Evolutionary conservation across 2,797 vertebrate genomes (phyloP).

Genomic region (Myotis findleyi): DNA sequence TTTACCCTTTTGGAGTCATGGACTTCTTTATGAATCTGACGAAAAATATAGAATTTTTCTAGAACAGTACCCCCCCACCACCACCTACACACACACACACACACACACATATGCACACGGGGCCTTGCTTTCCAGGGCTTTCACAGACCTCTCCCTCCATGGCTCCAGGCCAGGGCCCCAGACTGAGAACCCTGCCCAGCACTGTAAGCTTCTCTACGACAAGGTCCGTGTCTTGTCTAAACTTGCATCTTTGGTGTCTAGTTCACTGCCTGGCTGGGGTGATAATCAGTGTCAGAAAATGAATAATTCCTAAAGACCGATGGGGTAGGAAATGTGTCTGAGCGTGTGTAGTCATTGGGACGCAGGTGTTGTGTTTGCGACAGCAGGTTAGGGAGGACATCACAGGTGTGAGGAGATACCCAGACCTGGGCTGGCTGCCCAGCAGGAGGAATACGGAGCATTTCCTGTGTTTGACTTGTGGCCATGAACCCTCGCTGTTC

Average conservation of each 20-base stretch:
- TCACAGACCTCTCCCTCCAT: background rate
- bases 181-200: background rate
- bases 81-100: accelerated
- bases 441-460: background rate
- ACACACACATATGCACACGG: accelerated
- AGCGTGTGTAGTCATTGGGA: background rate
- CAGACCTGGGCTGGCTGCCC: background rate
- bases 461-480: background rate
- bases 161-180: too few relatives aligned
- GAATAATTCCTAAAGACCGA: background rate
- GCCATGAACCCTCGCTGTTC: background rate
- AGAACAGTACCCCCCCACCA: background rate
- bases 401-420: background rate
- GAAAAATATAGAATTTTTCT: background rate
- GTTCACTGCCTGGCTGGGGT: background rate
- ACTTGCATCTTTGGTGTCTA: background rate
- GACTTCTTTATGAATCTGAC: background rate
- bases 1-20: background rate
- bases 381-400: background rate
- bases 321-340: background rate
- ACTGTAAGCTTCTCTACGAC: background rate
- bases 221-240: background rate
- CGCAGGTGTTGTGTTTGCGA: background rate
- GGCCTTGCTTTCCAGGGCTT: background rate
- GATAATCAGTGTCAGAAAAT: background rate